Evolutionary conservation across 2,888 invertebrate species (phyloP), one percentile per base, ranked within the genome.

Genomic region (Onthophagus sagittarius): DNA sequence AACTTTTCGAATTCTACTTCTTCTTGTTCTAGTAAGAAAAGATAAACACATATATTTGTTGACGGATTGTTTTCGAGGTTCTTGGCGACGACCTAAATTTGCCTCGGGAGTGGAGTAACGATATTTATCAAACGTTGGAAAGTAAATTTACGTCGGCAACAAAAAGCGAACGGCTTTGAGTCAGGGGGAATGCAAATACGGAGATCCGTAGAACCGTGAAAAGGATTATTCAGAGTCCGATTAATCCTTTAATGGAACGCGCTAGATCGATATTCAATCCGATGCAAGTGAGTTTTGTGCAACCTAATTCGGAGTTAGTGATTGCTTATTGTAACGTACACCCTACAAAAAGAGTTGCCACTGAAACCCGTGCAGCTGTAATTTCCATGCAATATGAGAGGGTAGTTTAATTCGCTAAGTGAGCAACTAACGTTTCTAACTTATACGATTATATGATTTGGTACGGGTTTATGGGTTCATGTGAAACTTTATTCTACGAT

Each of bases 241-340:
- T 67, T 67, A 67, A 67, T 67, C 67, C 31, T 67, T 67, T 67
- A 67, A 67, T 67, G 67, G 67, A 67, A 67, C 15, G 67, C 32
- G 67, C 32, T 67, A 31, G 67, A 31, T 67, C 67, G 67, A 32
- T 67, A 67, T 67, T 67, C 67, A 31, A 67, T 67, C 32, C 67
- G 39, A 53, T 53, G 39, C 39, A 53, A 4, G 39, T 53, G 39
- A 53, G 39, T 53, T 53, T 53, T 53, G 39, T 53, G 39, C 39
- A 53, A 53, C 39, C 39, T 53, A 53, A 53, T 53, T 53, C 39
- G 39, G 39, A 53, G 39, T 53, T 53, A 53, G 39, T 53, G 39
- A 53, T 53, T 53, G 39, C 39, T 53, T 53, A 53, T 53, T 53
- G 39, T 53, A 53, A 53, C 39, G 39, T 53, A 53, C 39, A 53